phyloP scores from a whole-genome alignment of 2,113 vertebrate species.

The Calonectris borealis region DNA sequence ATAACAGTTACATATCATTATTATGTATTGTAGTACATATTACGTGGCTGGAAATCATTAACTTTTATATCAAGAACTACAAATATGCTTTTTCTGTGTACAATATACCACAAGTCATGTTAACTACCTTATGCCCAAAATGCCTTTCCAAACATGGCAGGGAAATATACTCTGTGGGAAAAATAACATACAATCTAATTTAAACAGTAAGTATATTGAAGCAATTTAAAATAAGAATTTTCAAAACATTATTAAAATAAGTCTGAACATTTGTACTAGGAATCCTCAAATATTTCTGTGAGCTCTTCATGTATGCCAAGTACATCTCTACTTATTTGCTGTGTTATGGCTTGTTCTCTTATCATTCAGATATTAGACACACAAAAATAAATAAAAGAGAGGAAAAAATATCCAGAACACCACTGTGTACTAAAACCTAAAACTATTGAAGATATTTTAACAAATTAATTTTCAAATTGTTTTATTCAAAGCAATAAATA shows the following conservation, averaged over 20 bases:
- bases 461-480: not conserved
- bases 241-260: not conserved
- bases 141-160: not conserved
- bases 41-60: not conserved
- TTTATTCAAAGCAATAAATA: not conserved
- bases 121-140: not conserved
- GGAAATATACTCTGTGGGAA: not conserved
- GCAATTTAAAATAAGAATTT: not conserved
- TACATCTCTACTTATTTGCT: not conserved
- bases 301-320: not conserved
- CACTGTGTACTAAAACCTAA: not conserved
- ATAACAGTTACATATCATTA: not conserved
- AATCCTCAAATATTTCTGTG: not conserved
- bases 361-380: not conserved
- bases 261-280: not conserved
- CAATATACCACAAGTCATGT: not conserved
- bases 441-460: not conserved
- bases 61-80: not conserved
- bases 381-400: not conserved
- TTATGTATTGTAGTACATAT: not conserved
- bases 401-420: not conserved
- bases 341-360: not conserved
- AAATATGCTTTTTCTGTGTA: not conserved
- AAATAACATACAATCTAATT: not conserved
- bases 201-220: not conserved